Conservation (phyloP, 2,888 invertebrate genomes). For the Hermodice carunculata region DNA sequence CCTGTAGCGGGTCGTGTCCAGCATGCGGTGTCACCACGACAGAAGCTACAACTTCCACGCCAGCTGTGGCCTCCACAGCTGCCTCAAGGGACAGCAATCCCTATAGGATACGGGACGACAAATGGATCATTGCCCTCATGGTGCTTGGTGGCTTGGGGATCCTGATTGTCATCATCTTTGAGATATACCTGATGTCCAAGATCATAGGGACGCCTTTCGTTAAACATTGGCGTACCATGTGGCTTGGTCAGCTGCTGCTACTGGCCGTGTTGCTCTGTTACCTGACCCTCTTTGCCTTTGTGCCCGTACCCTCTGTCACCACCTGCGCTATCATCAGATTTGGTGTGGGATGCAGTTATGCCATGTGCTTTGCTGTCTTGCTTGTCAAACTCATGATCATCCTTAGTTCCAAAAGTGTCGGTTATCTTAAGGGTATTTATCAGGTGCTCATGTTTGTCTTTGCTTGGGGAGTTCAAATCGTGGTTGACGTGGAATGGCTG, state of each 20-base stretch:
- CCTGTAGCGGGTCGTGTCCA: background rate
- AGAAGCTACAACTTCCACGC: background rate
- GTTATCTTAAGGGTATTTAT: constrained; percentile 85
- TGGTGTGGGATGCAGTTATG: constrained; percentile 72
- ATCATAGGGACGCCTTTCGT: constrained; percentile 77
- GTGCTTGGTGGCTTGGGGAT: constrained; percentile 87
- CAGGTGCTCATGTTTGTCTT: constrained; percentile 89
- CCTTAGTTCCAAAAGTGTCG: constrained; percentile 85
- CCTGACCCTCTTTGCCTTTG: constrained; percentile 69
- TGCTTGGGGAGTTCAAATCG: constrained; percentile 82
- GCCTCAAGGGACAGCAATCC: background rate
- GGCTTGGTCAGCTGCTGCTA: constrained; percentile 71
- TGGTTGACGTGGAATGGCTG: constrained; percentile 69
- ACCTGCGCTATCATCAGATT: constrained; percentile 68
- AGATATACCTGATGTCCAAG: constrained; percentile 87
- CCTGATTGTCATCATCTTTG: constrained; percentile 87
- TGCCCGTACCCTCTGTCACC: constrained; percentile 66
- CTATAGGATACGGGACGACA: constrained; percentile 7
- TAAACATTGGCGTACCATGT: constrained; percentile 62
- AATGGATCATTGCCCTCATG: constrained; percentile 90
- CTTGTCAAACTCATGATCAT: constrained; percentile 95
- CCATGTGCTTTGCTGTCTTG: constrained; percentile 89
- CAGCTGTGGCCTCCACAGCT: background rate
- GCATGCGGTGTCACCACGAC: constrained; percentile 12
- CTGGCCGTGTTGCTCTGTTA: constrained; percentile 70